A percentile compares a stretch with the other conserved stretches of the same genome.
Evolutionary conservation across 2,888 invertebrate species (phyloP).

Genomic region (Drosophila mettleri): DNA sequence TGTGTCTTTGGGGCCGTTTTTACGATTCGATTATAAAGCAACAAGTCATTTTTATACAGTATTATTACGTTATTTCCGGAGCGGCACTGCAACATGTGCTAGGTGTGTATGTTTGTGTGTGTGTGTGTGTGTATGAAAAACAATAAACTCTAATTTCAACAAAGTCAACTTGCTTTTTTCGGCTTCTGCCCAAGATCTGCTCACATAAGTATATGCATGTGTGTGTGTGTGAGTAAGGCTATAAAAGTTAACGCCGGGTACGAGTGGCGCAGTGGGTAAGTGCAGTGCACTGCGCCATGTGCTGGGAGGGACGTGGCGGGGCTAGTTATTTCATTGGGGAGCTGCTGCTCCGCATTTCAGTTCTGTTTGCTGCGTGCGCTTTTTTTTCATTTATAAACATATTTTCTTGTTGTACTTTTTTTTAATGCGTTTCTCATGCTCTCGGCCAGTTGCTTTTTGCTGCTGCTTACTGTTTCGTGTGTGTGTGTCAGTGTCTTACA

Average conservation of each 20-base stretch:
- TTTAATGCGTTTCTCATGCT: conserved; percentile 81
- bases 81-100: conserved; percentile 21
- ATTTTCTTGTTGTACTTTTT: conserved; percentile 22
- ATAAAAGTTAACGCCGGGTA: conserved; percentile 69
- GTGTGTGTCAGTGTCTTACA: conserved; percentile 42
- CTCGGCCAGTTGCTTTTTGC: conserved; percentile 73
- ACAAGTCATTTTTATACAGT: conserved; percentile 73
- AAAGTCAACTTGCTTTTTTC: conserved; percentile 54
- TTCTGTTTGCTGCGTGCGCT: conserved; percentile 45
- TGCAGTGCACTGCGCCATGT: conserved; percentile 24
- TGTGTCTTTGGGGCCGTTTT: conserved; percentile 47
- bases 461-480: conserved; percentile 35
- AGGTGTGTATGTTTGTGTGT: neutral
- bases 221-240: conserved; percentile 38
- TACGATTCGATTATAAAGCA: conserved; percentile 76
- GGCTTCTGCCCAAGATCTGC: conserved; percentile 42
- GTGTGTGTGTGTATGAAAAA: conserved; percentile 36
- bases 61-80: conserved; percentile 75
- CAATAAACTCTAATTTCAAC: conserved; percentile 73
- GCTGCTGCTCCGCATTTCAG: conserved; percentile 55
- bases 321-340: conserved; percentile 34
- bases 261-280: conserved; percentile 17
- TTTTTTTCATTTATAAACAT: conserved; percentile 31
- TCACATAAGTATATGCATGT: conserved; percentile 25
- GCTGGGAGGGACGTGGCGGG: neutral